These are phyloP conservation scores for Bostrychus sinensis DNA, from an alignment of 2,113 vertebrate species.

Conservation along the genomic window DNA sequence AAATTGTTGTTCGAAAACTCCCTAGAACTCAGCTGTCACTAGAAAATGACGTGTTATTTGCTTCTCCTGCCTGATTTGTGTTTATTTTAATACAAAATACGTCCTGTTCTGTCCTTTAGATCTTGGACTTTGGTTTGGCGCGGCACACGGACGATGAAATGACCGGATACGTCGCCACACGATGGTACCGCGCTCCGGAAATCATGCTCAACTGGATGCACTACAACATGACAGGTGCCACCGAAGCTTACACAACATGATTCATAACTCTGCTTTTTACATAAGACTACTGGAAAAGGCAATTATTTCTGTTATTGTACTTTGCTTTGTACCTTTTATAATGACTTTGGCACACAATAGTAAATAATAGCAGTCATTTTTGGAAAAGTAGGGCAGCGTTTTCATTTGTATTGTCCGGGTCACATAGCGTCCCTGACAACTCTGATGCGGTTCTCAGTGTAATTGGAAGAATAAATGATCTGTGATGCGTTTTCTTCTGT, in stretches of 20 bases:
- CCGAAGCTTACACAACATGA: not conserved
- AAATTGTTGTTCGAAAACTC: no score
- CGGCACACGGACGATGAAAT: conserved; percentile 97
- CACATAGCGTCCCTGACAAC: not conserved
- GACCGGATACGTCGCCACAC: conserved; percentile 96
- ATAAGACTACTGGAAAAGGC: not conserved
- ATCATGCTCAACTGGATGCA: conserved; percentile 99
- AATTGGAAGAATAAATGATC: not conserved
- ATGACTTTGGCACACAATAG: not conserved
- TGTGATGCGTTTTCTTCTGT: conserved; percentile 2
- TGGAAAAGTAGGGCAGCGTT: conserved; percentile 28
- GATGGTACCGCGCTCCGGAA: conserved; percentile 97
- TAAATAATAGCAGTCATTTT: conserved; percentile 17
- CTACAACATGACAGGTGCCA: conserved; percentile 98
- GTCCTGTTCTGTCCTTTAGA: conserved; percentile 74
- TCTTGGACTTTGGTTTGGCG: conserved; percentile 96
- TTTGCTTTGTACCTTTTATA: not conserved
- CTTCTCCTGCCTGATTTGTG: no score
- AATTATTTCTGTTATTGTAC: not conserved
- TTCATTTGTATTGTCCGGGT: conserved; percentile 13
- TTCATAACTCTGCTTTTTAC: not conserved
- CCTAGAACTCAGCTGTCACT: no score
- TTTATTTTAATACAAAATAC: not conserved
- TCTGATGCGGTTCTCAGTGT: not conserved
- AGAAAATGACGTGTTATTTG: no score